Conservation (phyloP, 92 coral and sea anemone species). For the Umimayanthus kanabou region DNA sequence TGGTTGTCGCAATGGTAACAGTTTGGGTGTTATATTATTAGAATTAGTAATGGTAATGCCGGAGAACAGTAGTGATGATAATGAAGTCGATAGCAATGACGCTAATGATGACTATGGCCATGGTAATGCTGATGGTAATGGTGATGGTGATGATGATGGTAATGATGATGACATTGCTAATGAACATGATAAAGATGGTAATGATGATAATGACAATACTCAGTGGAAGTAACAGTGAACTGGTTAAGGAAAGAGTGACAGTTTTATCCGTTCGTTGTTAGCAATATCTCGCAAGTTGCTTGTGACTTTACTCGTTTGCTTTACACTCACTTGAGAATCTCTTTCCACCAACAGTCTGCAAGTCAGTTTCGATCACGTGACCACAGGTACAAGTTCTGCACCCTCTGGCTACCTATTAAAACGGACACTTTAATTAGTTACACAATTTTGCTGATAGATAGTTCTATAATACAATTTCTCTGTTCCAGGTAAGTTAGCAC, state of each 20-base stretch:
- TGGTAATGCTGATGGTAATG: too few relatives aligned
- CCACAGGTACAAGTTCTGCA: neutral
- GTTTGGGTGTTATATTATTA: too few relatives aligned
- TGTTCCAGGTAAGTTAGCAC: neutral
- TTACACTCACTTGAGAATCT: conserved; percentile 9
- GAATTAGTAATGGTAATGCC: neutral
- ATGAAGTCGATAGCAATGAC: too few relatives aligned
- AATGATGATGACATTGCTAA: too few relatives aligned
- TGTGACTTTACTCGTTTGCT: neutral
- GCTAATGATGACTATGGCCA: too few relatives aligned
- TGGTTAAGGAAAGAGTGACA: neutral
- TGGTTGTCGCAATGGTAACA: too few relatives aligned
- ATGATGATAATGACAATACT: neutral
- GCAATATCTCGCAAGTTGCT: neutral
- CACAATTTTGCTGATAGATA: neutral
- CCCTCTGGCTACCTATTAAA: neutral
- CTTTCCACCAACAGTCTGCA: conserved; percentile 2
- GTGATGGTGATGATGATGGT: neutral
- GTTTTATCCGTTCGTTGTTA: neutral
- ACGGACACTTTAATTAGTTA: neutral
- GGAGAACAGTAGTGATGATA: neutral
- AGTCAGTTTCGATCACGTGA: conserved; percentile 10
- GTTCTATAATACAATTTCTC: neutral
- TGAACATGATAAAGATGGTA: neutral
- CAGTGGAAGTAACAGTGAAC: neutral